Evolutionary conservation across 2,888 invertebrate species (phyloP), one percentile per base, ranked within the genome.

Genomic region (Cyclophora punctaria): DNA sequence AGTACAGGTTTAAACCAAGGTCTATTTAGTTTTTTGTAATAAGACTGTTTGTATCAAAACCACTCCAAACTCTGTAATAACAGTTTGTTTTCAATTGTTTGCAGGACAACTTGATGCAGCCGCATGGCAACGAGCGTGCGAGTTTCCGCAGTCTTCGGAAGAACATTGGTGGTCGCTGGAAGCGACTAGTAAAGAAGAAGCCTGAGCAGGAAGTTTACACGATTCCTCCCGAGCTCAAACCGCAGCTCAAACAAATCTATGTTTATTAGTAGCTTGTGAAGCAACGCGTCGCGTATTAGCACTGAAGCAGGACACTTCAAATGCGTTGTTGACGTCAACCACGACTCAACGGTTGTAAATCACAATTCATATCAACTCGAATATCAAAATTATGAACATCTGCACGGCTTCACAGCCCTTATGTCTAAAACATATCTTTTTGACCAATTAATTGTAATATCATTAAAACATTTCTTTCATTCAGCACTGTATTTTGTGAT

Each of bases 231-330:
- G 95, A 95, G 89, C 90, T 95, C 72, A 94, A 94, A 81, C 95
- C 95, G 66, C 95, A 96, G 89, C 91, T 96, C 66, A 95, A 95
- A 88, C 93, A 95, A 78, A 96, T 96, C 75, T 96, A 95, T 84
- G 95, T 96, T 78, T 96, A 95, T 88, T 95, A 90, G 90, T 52
- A 66, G 58, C 60, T 53, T 51, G 58, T 55, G 51, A 56, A 55
- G 58, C 60, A 51, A 58, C 64, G 59, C 57, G 58, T 63, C 59
- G 61, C 53, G 56, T 59, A 61, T 62, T 69, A 73, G 75, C 78
- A 74, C 69, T 71, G 83, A 82, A 84, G 83, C 83, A 78, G 82
- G 80, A 79, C 67, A 69, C 79, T 82, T 83, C 77, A 73, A 69
- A 64, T 67, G 67, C 73, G 75, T 75, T 75, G 73, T 72, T 75